These are phyloP conservation scores for Pilophorus perplexus DNA, from an alignment of 2,888 invertebrate genomes.

Conservation along the genomic window DNA sequence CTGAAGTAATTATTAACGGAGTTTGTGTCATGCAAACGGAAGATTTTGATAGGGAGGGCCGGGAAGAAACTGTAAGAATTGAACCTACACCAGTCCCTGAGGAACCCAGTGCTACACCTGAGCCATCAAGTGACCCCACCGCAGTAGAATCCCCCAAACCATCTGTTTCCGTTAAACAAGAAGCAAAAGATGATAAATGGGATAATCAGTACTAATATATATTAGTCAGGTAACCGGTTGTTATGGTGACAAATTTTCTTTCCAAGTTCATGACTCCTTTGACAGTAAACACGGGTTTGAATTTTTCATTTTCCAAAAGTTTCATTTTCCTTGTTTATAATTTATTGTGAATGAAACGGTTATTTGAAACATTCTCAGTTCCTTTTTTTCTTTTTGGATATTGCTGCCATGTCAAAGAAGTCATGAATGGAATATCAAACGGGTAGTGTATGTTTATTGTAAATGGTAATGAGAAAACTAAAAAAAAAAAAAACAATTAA, in stretches of 20 bases:
- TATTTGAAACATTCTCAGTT: constrained; percentile 6
- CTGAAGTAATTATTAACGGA: constrained; percentile 87
- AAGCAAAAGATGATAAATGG: constrained; percentile 48
- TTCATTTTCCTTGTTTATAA: constrained; percentile 15
- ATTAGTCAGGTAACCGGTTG: constrained; percentile 27
- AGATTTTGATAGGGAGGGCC: constrained; percentile 53
- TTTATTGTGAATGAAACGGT: constrained; percentile 13
- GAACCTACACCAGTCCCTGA: constrained; percentile 73
- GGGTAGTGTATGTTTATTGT: constrained; percentile 45
- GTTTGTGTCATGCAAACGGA: constrained; percentile 88
- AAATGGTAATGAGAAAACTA: constrained; percentile 38
- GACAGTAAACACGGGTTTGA: no score
- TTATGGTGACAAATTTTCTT: constrained; percentile 6
- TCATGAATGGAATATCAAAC: constrained; percentile 44
- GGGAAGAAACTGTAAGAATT: constrained; percentile 70
- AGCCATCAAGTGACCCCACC: constrained; percentile 38
- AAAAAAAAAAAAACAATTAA: constrained; percentile 34
- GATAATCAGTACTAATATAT: constrained; percentile 48
- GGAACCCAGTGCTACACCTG: constrained; percentile 50
- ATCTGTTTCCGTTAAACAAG: constrained; percentile 46
- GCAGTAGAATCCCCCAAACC: constrained; percentile 42
- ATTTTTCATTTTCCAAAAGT: constrained; percentile 2
- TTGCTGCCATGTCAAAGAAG: constrained; percentile 39
- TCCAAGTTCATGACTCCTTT: constrained; percentile 37
- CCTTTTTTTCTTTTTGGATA: constrained; percentile 11